Base-by-base conservation (phyloP, 2,888 invertebrate species). In the Mantis religiosa region DNA sequence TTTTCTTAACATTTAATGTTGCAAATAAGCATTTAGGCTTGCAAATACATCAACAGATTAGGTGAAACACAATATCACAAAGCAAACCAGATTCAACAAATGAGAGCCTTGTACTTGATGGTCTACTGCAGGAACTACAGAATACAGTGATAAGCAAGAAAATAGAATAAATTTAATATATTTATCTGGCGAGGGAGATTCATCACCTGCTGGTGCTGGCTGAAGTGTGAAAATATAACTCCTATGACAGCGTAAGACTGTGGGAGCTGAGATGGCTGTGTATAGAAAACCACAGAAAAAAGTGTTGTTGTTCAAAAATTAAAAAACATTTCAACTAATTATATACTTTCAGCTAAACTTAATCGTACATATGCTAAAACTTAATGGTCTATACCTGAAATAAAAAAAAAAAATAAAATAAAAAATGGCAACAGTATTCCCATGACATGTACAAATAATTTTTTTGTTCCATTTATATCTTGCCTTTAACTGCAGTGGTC, bases 231-330 rank as follows among this genome's bases (percentile, higher is more conserved):
- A 92, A 90, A 92, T 91, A 91, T 92, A 92, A 90, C 92, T 92
- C 89, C 92, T 91, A 90, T 92, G 91, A 90, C 93, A 92, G 89
- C 91, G 91, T 89, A 92, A 88, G 85, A 91, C 91, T 90, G 91
- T 90, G 47, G 91, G 91, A 89, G 91, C 90, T 88, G 91, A 89
- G 93, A 94, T 93, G n/a, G 93, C 93, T 86, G 94, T 93, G 47
- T 20, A 14, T 83, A 28, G 41, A 82, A 88, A 88, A 85, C 30
- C 30, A 85, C 82, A 88, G n/a, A 81, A 15, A 81, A 83, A 83
- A 15, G 83, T 34, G 12, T 20, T 20, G 4, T 20, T 71, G 54
- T 71, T 71, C 54, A 71, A 4, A 20, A 4, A 6, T 6, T 83
- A 30, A 30, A 28, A 6, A 83, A 30, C 6, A 83, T 9, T 30